Evolutionary conservation across 2,113 vertebrate species (phyloP), one percentile per base, ranked within the genome.

Genomic region (Centropristis striata): DNA sequence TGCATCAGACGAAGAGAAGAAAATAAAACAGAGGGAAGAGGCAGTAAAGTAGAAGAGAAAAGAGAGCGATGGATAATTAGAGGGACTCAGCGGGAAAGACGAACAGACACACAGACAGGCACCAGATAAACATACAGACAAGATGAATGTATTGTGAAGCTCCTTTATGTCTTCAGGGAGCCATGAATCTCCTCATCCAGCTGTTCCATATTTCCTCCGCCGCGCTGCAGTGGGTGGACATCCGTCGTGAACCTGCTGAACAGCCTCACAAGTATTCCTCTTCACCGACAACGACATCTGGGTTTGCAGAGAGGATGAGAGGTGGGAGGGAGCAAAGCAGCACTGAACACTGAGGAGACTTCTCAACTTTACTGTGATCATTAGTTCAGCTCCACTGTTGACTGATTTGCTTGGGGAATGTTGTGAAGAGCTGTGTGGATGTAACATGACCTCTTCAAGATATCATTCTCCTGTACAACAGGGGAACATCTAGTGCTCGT

Each of bases 141-240:
- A 71, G 83, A 88, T 64, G 59, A 68, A 71, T 67, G 69, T 21
- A 37, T 39, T 71, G 15, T 12, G n/a, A 4, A 37, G 51, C 58
- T 73, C 11, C 1, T 74, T 63, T 5, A 18, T 71, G 80, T 84
- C 87, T 81, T 13, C 0, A n/a, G 81, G 80, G 83, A 81, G 37
- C 44, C 2, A 32, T 75, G 73, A 55, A 81, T 70, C 78, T 89
- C 78, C 71, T 81, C 81, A 32, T 75, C 87, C 87, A 84, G 74
- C 77, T 84, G 84, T 57, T 84, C 0, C 69, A 64, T 49, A 32
- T 84, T 78, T n/a, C 28, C 69, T 13, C 39, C 9, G 71, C 79
- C 73, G 41, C 64, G 25, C 44, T 73, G 47, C 60, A 66, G 58
- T 23, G 58, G 49, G 63, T 76, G 83, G 86, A 78, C 68, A 10